phyloP scores from a whole-genome alignment of 2,888 invertebrate genomes.

The Hecatera dysodea region DNA sequence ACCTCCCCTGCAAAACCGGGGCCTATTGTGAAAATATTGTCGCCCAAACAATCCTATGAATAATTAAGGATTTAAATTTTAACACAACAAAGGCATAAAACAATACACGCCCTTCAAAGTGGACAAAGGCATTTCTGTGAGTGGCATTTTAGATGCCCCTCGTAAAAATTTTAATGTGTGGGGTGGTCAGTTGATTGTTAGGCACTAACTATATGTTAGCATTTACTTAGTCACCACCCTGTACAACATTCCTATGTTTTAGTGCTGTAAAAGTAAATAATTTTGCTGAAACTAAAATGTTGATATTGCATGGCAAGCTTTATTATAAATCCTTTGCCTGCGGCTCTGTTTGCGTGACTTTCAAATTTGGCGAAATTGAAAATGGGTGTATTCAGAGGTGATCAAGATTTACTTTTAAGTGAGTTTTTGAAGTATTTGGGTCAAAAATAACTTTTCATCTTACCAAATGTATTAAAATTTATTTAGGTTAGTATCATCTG shows the following conservation, averaged over 20 bases:
- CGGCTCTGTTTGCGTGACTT: conserved; percentile 9
- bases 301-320: not conserved
- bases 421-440: not conserved
- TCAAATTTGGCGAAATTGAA: conserved; percentile 34
- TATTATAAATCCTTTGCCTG: conserved; percentile 6
- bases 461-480: not conserved
- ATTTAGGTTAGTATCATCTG: conserved; percentile 11
- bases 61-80: conserved; percentile 91
- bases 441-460: conserved; percentile 7
- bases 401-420: not conserved
- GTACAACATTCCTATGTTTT: conserved; percentile 18
- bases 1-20: conserved; percentile 86
- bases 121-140: conserved; percentile 88
- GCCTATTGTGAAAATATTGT: conserved; percentile 91
- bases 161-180: conserved; percentile 82
- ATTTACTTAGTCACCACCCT: conserved; percentile 66
- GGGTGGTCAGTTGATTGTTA: conserved; percentile 73
- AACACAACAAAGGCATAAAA: conserved; percentile 90
- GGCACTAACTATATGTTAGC: conserved; percentile 71
- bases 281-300: conserved; percentile 8
- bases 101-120: conserved; percentile 88
- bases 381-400: conserved; percentile 2
- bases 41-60: conserved; percentile 90
- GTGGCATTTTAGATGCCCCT: conserved; percentile 84
- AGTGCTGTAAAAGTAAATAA: conserved; percentile 18